phyloP scores from a whole-genome alignment of 2,113 vertebrate species.

The Odocoileus hemionus region DNA sequence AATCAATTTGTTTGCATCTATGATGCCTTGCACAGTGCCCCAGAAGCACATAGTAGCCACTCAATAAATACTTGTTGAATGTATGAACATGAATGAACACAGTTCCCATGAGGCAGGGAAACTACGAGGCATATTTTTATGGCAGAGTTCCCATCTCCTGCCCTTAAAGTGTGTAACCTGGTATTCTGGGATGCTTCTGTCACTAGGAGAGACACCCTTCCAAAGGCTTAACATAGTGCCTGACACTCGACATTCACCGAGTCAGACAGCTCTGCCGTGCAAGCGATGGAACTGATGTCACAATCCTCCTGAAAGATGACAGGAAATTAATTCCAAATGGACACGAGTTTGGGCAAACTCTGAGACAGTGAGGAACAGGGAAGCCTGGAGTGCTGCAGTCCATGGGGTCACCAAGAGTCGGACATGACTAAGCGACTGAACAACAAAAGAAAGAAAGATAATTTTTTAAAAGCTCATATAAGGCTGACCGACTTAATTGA shows the following conservation, averaged over 20 bases:
- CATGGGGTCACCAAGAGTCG: neutral
- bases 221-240: neutral
- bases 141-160: neutral
- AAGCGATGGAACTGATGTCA: neutral
- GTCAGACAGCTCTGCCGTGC: neutral
- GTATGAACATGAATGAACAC: neutral
- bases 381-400: neutral
- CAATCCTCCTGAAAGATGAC: neutral
- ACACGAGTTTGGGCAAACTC: neutral
- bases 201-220: neutral
- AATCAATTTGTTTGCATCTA: neutral
- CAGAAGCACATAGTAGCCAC: neutral
- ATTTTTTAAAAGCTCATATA: neutral
- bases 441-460: neutral
- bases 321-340: neutral
- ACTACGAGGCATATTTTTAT: neutral
- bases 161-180: neutral
- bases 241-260: neutral
- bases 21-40: neutral
- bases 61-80: neutral
- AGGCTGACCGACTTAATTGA: neutral
- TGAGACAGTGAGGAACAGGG: neutral
- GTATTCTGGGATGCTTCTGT: neutral
- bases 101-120: neutral
- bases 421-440: neutral